A percentile compares a stretch with the other conserved stretches of the same genome.
Conservation (phyloP, 1,140 invertebrate genomes). For the Cydia fagiglandana region DNA sequence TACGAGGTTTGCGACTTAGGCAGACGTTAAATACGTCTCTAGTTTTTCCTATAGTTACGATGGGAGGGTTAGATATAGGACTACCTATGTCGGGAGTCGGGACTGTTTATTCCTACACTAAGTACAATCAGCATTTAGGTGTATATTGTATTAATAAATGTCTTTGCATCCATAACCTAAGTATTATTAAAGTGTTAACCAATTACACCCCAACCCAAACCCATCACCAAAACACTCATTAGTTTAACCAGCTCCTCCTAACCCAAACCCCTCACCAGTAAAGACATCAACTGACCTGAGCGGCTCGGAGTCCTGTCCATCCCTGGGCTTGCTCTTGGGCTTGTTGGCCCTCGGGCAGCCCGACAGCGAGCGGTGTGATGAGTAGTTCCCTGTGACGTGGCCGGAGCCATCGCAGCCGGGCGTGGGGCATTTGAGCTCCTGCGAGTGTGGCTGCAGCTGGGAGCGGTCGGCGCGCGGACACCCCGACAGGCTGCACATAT, state of each 20-base stretch:
- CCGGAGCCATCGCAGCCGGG: constrained; percentile 93
- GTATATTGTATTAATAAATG: too few relatives aligned
- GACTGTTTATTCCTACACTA: too few relatives aligned
- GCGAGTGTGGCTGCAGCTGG: constrained; percentile 91
- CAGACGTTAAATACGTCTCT: too few relatives aligned
- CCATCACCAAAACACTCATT: neutral
- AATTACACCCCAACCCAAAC: neutral
- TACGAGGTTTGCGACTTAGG: too few relatives aligned
- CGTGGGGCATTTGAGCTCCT: constrained; percentile 89
- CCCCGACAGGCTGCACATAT: constrained; percentile 89
- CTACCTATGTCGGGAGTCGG: too few relatives aligned
- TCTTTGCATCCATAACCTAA: too few relatives aligned
- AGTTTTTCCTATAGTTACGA: neutral
- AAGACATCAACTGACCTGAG: constrained; percentile 82
- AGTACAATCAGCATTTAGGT: too few relatives aligned
- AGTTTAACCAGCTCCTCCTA: neutral
- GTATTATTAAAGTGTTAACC: neutral
- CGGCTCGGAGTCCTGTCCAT: constrained; percentile 94
- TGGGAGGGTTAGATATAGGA: too few relatives aligned
- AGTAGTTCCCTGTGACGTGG: constrained; percentile 91
- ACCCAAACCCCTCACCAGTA: neutral
- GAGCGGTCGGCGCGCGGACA: constrained; percentile 95
- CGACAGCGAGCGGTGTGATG: constrained; percentile 93
- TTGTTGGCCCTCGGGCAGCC: constrained; percentile 96
- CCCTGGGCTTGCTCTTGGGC: constrained; percentile 93